A percentile compares a stretch with the other conserved stretches of the same genome.
Conservation (phyloP, 2,888 invertebrate species). For the Saturnia pavonia region DNA sequence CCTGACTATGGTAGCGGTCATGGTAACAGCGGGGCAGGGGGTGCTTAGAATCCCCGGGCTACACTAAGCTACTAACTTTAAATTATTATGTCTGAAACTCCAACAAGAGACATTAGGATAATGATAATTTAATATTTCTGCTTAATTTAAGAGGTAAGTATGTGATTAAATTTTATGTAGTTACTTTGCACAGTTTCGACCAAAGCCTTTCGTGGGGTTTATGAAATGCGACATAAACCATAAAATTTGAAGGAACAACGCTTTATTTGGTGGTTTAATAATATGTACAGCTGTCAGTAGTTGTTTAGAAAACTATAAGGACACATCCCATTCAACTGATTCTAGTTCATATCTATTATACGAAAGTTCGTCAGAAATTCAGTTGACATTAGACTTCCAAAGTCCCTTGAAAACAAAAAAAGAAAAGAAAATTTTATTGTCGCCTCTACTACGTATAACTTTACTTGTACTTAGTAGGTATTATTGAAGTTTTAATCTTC, state of each 20-base stretch:
- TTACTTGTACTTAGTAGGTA: no score
- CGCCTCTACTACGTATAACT: not conserved
- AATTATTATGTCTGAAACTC: not conserved
- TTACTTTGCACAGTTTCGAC: not conserved
- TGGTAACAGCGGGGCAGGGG: no score
- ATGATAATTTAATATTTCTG: not conserved
- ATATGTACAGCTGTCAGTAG: not conserved
- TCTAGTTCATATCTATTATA: not conserved
- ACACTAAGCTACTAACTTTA: no score
- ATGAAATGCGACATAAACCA: not conserved
- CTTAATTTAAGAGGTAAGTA: not conserved
- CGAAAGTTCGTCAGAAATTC: no score
- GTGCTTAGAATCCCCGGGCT: no score
- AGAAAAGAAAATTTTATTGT: not conserved
- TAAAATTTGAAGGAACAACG: not conserved
- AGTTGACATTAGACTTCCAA: no score
- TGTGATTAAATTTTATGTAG: slow-evolving; percentile 5
- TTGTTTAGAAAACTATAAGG: not conserved
- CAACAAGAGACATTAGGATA: not conserved
- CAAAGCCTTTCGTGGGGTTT: not conserved
- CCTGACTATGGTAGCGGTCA: no score
- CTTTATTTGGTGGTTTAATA: not conserved
- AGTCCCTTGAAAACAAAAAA: not conserved
- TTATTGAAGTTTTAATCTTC: no score
- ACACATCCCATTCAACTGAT: not conserved